Base-by-base conservation (phyloP, 2,113 vertebrate genomes). In the Ginglymostoma cirratum region DNA sequence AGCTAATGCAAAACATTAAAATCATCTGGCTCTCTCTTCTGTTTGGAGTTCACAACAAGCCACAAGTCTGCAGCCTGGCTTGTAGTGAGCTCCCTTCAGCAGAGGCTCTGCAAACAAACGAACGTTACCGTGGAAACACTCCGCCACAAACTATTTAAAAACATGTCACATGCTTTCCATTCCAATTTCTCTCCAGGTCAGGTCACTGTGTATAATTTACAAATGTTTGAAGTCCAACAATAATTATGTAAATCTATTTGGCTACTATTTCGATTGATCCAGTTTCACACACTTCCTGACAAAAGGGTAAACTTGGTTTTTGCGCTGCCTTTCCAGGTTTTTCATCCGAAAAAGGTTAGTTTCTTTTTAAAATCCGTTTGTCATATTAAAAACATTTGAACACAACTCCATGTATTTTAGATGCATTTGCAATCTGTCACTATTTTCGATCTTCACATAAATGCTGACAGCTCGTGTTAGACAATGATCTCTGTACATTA, bases 81-180 rank as follows among this genome's bases (percentile, higher is more conserved):
- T 93, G 89, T 10, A 66, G 34, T 19, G 65, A 93, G 55, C 19
- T 93, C 61, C 89, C 61, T 66, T 93, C 34, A 42, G 38, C 38
- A 72, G 19, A 95, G 42, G 24, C 93, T 72, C 67, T 17, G 42
- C 67, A 69, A 95, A 48, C 93, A 95, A 95, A 69, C 48, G 42
- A 45, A 45, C 19, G 67, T 95, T 70, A 48, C 93, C 67, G 17
- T 95, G 93, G 93, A 72, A 95, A 95, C 93, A 48, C 8, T 30
- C 24, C 3, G 67, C 93, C 93, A 95, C 67, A 95, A 69, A 70
- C 66, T 69, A 72, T 72, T 69, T 95, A 95, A 69, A 95, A 70
- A 70, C 67, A 69, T 95, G 93, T 72, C 93, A 95, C 93, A 95
- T 95, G 66, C 66, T 30, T 67, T 42, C 92, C 21, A 45, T 69